Percentiles rank a stretch among this genome's conserved stretches.
Evolutionary conservation across 2,888 invertebrate genomes (phyloP).

Genomic region (Drosophila nr. fundita): DNA sequence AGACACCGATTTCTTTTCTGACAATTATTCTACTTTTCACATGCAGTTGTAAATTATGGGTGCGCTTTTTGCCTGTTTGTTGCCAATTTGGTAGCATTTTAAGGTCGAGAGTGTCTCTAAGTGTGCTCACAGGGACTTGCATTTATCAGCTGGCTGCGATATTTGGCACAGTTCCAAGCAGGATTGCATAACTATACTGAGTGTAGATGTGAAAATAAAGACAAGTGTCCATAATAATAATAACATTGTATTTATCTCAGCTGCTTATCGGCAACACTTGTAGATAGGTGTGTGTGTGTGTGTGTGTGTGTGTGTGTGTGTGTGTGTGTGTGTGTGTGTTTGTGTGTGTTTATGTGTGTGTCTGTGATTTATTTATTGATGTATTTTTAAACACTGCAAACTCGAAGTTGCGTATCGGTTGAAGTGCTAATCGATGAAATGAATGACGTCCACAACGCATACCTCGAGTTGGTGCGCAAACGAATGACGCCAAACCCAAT

Average conservation of each 20-base stretch:
- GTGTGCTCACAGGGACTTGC: slow-evolving; percentile 14
- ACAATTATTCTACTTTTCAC: slow-evolving; percentile 11
- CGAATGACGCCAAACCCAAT: slow-evolving; percentile 31
- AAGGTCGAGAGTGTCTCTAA: slow-evolving; percentile 27
- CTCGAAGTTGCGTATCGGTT: not conserved
- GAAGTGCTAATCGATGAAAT: slow-evolving; percentile 36
- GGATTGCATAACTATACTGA: slow-evolving; percentile 28
- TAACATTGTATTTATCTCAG: slow-evolving; percentile 38
- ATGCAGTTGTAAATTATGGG: slow-evolving; percentile 50
- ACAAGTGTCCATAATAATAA: not conserved
- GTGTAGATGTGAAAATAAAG: not conserved
- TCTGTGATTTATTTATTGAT: slow-evolving; percentile 24
- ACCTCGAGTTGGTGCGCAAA: slow-evolving; percentile 5
- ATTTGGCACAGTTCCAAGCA: slow-evolving; percentile 36
- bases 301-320: not conserved
- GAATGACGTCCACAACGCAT: slow-evolving; percentile 28
- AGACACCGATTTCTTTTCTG: not conserved
- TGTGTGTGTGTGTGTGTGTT: not conserved
- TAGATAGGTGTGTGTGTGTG: slow-evolving; percentile 46
- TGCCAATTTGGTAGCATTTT: slow-evolving; percentile 49
- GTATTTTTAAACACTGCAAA: slow-evolving; percentile 36
- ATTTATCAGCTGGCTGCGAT: slow-evolving; percentile 44
- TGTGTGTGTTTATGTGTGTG: not conserved
- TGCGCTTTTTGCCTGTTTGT: slow-evolving; percentile 54
- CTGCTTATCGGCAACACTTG: slow-evolving; percentile 57